Evolutionary conservation across 92 coral and sea anemone species (phyloP).

Genomic region (Siderastrea radians): DNA sequence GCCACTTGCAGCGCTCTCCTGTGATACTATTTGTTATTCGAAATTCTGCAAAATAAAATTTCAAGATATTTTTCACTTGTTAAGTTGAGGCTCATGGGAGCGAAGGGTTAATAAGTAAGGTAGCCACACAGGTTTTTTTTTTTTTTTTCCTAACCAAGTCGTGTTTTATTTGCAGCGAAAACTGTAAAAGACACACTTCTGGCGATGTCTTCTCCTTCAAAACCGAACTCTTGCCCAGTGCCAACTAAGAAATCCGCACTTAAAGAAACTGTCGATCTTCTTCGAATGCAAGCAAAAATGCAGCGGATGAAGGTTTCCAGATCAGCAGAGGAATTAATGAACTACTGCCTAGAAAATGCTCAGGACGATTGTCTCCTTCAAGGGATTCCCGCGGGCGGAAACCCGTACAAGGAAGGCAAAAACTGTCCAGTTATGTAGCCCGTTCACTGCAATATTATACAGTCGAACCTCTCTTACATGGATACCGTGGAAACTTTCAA

Average conservation of each 20-base stretch:
- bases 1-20: too few relatives aligned
- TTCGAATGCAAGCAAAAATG: slow-evolving; percentile 77
- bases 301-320: slow-evolving; percentile 88
- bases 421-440: slow-evolving; percentile 91
- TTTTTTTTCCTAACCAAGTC: not conserved
- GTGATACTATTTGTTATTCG: too few relatives aligned
- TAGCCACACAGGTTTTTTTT: not conserved
- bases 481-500: not conserved
- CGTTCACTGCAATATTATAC: not conserved
- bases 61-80: too few relatives aligned
- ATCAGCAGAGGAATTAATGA: slow-evolving; percentile 86
- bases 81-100: too few relatives aligned
- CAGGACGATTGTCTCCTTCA: slow-evolving; percentile 86
- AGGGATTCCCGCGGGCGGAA: slow-evolving; percentile 80
- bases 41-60: too few relatives aligned
- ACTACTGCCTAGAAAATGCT: slow-evolving; percentile 89
- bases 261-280: slow-evolving; percentile 83
- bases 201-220: slow-evolving; percentile 70
- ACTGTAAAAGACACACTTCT: not conserved
- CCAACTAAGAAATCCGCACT: slow-evolving; percentile 80
- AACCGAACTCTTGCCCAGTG: slow-evolving; percentile 43
- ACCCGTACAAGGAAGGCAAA: slow-evolving; percentile 94
- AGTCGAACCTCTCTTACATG: not conserved
- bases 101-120: too few relatives aligned
- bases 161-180: not conserved